A percentile compares a stretch with the other conserved stretches of the same genome.
phyloP scores from a whole-genome alignment of 2,797 vertebrate species.

The Enteromius treurensis region DNA sequence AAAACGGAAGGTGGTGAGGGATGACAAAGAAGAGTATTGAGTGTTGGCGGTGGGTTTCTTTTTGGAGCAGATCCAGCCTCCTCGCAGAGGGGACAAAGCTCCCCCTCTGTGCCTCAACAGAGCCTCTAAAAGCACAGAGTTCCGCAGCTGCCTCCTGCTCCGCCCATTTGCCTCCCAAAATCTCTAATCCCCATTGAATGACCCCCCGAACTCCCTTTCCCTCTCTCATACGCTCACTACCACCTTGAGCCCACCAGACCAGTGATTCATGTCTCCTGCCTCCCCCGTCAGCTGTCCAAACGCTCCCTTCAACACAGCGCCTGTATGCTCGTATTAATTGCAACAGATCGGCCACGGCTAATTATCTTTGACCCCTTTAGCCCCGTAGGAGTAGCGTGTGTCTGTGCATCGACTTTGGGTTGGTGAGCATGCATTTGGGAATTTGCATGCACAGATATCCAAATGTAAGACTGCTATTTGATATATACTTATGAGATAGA shows the following conservation, averaged over 20 bases:
- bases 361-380: conserved; percentile 64
- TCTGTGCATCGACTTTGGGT: conserved; percentile 7
- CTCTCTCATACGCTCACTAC: conserved; percentile 51
- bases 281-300: conserved; percentile 75
- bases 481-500: not conserved
- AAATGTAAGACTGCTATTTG: not conserved
- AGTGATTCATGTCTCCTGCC: conserved; percentile 64
- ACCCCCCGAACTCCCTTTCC: conserved; percentile 52
- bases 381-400: conserved; percentile 21
- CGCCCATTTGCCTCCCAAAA: conserved; percentile 63
- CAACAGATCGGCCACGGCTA: conserved; percentile 62
- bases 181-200: conserved; percentile 80
- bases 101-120: conserved; percentile 72
- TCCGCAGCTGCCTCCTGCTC: conserved; percentile 77
- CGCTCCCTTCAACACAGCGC: conserved; percentile 60
- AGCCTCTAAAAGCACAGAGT: conserved; percentile 70
- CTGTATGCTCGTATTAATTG: conserved; percentile 75
- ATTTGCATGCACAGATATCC: not conserved
- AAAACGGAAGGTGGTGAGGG: conserved; percentile 69
- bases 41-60: conserved; percentile 54
- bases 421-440: conserved; percentile 10
- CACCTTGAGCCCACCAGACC: conserved; percentile 47
- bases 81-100: conserved; percentile 73
- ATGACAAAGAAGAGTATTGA: conserved; percentile 74
- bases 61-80: conserved; percentile 68